These are phyloP conservation scores for Leptinotarsa peninsularis DNA, from an alignment of 2,888 invertebrate genomes.

Conservation along the genomic window DNA sequence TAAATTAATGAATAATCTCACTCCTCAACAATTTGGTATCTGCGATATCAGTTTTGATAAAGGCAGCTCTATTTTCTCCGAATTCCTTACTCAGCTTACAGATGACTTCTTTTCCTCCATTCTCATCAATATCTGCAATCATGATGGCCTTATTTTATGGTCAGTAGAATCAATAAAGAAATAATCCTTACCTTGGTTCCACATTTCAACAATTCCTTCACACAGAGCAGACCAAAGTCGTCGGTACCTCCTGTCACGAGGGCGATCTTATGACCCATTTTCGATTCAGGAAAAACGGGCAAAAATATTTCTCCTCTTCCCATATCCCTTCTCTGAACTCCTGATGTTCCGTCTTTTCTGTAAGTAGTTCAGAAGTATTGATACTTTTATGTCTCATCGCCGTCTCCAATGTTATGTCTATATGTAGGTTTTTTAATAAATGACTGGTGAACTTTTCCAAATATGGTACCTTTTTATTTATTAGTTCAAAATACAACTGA, in stretches of 20 bases:
- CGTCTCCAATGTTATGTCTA: too few relatives aligned
- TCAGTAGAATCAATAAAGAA: constrained; percentile 36
- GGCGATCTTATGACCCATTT: constrained; percentile 51
- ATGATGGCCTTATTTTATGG: constrained; percentile 52
- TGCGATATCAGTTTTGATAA: constrained; percentile 78
- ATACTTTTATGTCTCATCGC: background rate
- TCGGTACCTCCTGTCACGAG: constrained; percentile 68
- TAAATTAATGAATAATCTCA: constrained; percentile 55
- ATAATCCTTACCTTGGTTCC: constrained; percentile 58
- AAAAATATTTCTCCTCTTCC: constrained; percentile 13
- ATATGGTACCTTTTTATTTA: too few relatives aligned
- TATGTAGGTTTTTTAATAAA: too few relatives aligned
- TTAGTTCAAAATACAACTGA: too few relatives aligned
- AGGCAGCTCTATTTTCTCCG: constrained; percentile 75
- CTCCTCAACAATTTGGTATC: constrained; percentile 79
- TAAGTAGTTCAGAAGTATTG: background rate
- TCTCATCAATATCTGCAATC: constrained; percentile 54
- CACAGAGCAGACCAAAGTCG: constrained; percentile 68
- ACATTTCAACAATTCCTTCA: constrained; percentile 65
- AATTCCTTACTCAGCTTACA: constrained; percentile 73
- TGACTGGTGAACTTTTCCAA: too few relatives aligned
- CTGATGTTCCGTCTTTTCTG: constrained; percentile 12
- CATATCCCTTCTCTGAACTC: background rate
- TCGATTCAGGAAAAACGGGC: constrained; percentile 1
- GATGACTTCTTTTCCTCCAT: constrained; percentile 71